These are phyloP conservation scores for Diphyllodes magnificus DNA, from an alignment of 2,113 vertebrate genomes.

Conservation along the genomic window DNA sequence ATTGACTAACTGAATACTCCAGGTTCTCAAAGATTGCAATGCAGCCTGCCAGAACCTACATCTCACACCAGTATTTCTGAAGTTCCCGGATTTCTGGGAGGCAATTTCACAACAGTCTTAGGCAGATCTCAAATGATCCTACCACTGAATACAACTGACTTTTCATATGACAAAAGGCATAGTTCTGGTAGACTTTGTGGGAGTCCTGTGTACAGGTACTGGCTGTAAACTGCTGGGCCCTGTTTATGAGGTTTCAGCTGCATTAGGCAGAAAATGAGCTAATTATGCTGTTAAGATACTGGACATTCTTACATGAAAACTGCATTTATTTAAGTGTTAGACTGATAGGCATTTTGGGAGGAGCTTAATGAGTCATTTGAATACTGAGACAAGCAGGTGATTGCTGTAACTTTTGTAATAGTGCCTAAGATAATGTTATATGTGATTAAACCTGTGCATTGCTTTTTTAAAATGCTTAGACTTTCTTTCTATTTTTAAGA, in stretches of 20 bases:
- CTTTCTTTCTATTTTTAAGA: neutral
- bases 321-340: neutral
- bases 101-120: neutral
- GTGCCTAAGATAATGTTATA: neutral
- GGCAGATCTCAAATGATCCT: neutral
- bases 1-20: neutral
- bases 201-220: rapidly evolving
- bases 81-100: neutral
- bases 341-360: neutral
- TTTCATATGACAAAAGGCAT: neutral
- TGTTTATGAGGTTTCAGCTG: neutral
- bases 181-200: neutral
- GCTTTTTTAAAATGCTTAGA: neutral
- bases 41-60: neutral
- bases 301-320: neutral
- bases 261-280: neutral
- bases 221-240: neutral
- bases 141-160: neutral
- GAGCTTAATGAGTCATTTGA: neutral
- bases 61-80: neutral
- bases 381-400: neutral
- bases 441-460: neutral
- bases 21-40: neutral
- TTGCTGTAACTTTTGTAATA: neutral
- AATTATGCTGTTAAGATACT: neutral